phyloP scores from a whole-genome alignment of 2,113 vertebrate species.

The Sceloporus undulatus region DNA sequence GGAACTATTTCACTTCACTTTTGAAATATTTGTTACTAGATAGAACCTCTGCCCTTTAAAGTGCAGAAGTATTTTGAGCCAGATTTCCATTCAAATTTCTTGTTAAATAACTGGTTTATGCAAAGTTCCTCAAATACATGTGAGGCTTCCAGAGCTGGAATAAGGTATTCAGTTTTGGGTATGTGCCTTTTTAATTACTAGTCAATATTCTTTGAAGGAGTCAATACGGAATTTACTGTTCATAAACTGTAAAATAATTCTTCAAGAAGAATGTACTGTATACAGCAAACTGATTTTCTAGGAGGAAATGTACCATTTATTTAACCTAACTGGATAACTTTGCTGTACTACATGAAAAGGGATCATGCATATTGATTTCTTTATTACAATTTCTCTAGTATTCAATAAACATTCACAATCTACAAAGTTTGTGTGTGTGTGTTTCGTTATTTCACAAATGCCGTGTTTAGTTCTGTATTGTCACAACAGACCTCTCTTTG shows the following conservation, averaged over 20 bases:
- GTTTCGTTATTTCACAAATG: slow-evolving; percentile 56
- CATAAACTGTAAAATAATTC: slow-evolving; percentile 87
- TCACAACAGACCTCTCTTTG: slow-evolving; percentile 26
- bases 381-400: slow-evolving; percentile 88
- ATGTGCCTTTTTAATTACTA: slow-evolving; percentile 66
- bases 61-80: slow-evolving; percentile 36
- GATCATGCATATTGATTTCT: slow-evolving; percentile 96
- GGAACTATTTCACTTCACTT: slow-evolving; percentile 44
- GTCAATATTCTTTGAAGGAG: slow-evolving; percentile 87
- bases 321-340: slow-evolving; percentile 97
- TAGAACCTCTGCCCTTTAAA: slow-evolving; percentile 43
- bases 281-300: slow-evolving; percentile 94
- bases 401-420: slow-evolving; percentile 81
- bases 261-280: slow-evolving; percentile 76
- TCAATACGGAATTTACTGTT: slow-evolving; percentile 85
- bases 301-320: slow-evolving; percentile 92
- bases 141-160: slow-evolving; percentile 62
- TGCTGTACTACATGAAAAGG: slow-evolving; percentile 92
- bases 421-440: slow-evolving; percentile 59
- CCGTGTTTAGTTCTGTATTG: slow-evolving; percentile 40
- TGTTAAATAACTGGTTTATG: slow-evolving; percentile 62
- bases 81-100: slow-evolving; percentile 50
- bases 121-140: slow-evolving; percentile 58
- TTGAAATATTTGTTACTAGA: slow-evolving; percentile 45
- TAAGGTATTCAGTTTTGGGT: slow-evolving; percentile 49